Evolutionary conservation across 2,888 invertebrate genomes (phyloP).

Genomic region (Drosophila pseudotakahashii): DNA sequence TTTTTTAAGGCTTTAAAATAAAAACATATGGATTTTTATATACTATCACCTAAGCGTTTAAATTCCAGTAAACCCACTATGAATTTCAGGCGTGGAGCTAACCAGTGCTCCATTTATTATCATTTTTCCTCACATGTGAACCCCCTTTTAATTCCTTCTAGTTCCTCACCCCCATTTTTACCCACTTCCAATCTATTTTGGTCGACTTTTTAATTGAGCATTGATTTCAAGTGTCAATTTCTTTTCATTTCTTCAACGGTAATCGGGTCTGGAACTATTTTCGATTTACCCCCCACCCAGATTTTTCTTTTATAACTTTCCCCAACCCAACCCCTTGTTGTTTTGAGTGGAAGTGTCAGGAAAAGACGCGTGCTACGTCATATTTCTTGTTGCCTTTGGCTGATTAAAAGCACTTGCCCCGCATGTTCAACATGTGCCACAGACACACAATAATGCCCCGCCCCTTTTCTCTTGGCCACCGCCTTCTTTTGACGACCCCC

Average conservation of each 20-base stretch:
- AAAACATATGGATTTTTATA: neutral
- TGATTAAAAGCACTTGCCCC: conserved; percentile 39
- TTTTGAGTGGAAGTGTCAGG: conserved; percentile 8
- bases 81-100: neutral
- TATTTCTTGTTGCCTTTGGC: conserved; percentile 37
- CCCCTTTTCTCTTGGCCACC: neutral
- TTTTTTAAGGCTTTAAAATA: neutral
- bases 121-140: neutral
- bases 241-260: conserved; percentile 32
- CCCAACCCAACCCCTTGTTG: neutral
- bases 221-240: conserved; percentile 68
- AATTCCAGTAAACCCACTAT: neutral
- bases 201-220: conserved; percentile 39
- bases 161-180: too few relatives aligned
- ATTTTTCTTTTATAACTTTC: neutral
- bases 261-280: conserved; percentile 28
- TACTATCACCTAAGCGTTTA: neutral
- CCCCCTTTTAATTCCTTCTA: neutral
- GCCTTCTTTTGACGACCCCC: neutral
- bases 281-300: conserved; percentile 1
- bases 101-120: neutral
- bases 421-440: conserved; percentile 35
- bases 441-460: conserved; percentile 10
- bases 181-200: conserved; percentile 23
- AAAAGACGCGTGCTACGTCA: conserved; percentile 42